Evolutionary conservation across 2,888 invertebrate genomes (phyloP).

Genomic region (Hyposoter didymator): DNA sequence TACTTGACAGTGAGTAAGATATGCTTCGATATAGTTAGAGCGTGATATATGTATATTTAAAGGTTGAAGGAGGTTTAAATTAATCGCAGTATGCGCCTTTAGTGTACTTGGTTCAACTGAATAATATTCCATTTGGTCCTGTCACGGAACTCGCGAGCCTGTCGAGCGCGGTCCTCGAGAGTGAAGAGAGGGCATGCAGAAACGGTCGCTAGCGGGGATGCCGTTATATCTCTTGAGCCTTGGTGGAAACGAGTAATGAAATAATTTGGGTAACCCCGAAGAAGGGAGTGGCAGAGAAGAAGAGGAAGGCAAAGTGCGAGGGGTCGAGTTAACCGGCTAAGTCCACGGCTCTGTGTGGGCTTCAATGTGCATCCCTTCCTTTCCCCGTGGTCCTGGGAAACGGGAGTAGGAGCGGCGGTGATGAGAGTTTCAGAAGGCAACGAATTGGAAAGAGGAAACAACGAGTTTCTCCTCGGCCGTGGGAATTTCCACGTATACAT

Average conservation of each 20-base stretch:
- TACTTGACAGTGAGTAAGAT: constrained; percentile 39
- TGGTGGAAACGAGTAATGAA: constrained; percentile 65
- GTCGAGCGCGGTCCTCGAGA: constrained; percentile 28
- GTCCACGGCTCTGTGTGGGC: constrained; percentile 41
- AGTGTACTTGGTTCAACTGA: constrained; percentile 52
- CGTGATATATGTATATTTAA: constrained; percentile 10
- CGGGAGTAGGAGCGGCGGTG: constrained; percentile 36
- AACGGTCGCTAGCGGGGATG: constrained; percentile 11
- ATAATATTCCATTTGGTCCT: constrained; percentile 61
- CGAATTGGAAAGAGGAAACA: constrained; percentile 62
- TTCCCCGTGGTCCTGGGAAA: constrained; percentile 26
- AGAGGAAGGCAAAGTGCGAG: not conserved
- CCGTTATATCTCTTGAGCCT: constrained; percentile 57
- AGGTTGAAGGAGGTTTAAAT: constrained; percentile 30
- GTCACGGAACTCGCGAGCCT: constrained; percentile 51
- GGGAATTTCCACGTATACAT: not conserved
- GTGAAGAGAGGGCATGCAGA: constrained; percentile 19
- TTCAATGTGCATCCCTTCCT: constrained; percentile 48
- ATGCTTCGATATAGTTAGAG: not conserved
- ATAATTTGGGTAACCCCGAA: constrained; percentile 64
- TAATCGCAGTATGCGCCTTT: constrained; percentile 51
- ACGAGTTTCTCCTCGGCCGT: constrained; percentile 43
- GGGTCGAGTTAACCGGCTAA: constrained; percentile 38
- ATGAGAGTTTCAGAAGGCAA: constrained; percentile 61
- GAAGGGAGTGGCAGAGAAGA: constrained; percentile 12